Evolutionary conservation across 2,797 vertebrate species (phyloP).

Genomic region (Semaprochilodus insignis): DNA sequence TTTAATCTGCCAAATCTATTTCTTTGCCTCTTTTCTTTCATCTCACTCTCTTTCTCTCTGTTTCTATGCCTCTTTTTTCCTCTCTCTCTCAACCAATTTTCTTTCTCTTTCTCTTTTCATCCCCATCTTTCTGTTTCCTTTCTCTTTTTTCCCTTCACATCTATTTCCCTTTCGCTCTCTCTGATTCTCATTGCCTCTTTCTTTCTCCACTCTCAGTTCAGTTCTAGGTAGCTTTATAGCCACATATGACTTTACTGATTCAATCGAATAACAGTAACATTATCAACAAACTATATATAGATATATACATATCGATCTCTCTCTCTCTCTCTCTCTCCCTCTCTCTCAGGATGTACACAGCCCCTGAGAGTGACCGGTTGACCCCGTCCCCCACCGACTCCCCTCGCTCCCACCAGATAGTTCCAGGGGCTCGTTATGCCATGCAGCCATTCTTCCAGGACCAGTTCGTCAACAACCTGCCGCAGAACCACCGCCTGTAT

Average conservation of each 20-base stretch:
- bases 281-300: too few relatives aligned
- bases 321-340: constrained; percentile 16
- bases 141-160: too few relatives aligned
- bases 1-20: too few relatives aligned
- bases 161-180: not conserved
- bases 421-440: constrained; percentile 93
- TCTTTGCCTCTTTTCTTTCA: too few relatives aligned
- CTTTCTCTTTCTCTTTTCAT: not conserved
- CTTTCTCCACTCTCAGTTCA: not conserved
- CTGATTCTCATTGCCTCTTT: too few relatives aligned
- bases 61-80: not conserved
- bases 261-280: too few relatives aligned
- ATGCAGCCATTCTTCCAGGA: constrained; percentile 98
- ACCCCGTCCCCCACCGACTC: constrained; percentile 98
- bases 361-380: constrained; percentile 96
- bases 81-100: not conserved
- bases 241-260: too few relatives aligned
- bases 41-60: not conserved
- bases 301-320: not conserved
- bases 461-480: constrained; percentile 98
- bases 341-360: constrained; percentile 76
- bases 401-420: constrained; percentile 97
- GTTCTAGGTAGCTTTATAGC: not conserved
- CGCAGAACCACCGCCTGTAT: constrained; percentile 94
- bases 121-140: too few relatives aligned